Percentiles rank a stretch among this genome's conserved stretches.
These are phyloP conservation scores for Bucco capensis DNA, from an alignment of 2,113 vertebrate species.

Conservation along the genomic window DNA sequence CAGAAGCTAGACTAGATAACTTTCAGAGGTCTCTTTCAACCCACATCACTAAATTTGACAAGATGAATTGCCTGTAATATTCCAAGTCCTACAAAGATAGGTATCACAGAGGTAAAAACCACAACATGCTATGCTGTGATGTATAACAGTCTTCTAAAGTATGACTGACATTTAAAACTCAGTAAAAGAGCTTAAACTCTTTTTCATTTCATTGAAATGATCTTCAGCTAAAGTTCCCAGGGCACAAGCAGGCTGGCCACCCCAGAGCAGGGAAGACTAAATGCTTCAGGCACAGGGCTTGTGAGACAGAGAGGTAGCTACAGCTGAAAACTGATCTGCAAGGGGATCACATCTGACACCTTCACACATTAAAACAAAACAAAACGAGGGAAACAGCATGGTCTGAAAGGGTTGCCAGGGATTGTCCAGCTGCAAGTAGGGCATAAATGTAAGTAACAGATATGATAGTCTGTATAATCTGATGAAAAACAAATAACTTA, in stretches of 20 bases:
- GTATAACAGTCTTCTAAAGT: background rate
- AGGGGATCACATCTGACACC: background rate
- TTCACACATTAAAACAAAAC: background rate
- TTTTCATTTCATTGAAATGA: background rate
- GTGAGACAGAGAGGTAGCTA: background rate
- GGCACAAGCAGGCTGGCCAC: background rate
- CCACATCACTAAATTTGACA: background rate
- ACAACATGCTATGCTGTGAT: background rate
- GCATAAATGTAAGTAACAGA: background rate
- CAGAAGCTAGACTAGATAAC: background rate
- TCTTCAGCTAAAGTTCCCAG: background rate
- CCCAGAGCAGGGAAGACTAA: background rate
- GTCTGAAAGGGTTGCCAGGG: background rate
- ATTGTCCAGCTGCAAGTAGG: background rate
- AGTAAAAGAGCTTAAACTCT: background rate
- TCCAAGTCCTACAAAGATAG: background rate
- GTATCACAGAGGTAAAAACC: background rate
- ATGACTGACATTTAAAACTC: background rate
- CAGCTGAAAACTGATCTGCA: background rate
- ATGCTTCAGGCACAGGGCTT: background rate
- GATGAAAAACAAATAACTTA: conserved; percentile 21
- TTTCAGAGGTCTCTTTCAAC: background rate
- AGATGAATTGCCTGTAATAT: background rate
- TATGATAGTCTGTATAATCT: background rate
- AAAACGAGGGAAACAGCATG: background rate